These are phyloP conservation scores for Anabacerthia variegaticeps DNA, from an alignment of 2,797 vertebrate genomes.

Conservation along the genomic window DNA sequence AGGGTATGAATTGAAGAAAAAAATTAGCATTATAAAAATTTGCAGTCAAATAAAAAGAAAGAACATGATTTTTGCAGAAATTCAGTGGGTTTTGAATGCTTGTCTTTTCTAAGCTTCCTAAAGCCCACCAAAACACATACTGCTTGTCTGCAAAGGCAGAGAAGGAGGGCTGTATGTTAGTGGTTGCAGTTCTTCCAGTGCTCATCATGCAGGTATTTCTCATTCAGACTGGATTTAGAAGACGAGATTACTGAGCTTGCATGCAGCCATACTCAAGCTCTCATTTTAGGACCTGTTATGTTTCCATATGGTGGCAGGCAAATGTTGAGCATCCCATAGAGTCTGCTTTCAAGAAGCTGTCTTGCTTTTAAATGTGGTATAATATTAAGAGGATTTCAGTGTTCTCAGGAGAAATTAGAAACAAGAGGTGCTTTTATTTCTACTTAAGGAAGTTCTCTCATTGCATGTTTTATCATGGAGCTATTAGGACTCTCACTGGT, in stretches of 20 bases:
- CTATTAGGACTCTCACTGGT: not conserved
- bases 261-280: not conserved
- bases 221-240: not conserved
- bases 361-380: not conserved
- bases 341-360: not conserved
- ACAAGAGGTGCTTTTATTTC: not conserved
- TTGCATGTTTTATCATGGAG: not conserved
- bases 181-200: not conserved
- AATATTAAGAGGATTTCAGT: not conserved
- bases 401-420: not conserved
- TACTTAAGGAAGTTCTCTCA: not conserved
- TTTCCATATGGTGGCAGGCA: not conserved
- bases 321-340: not conserved
- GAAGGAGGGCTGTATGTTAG: rapidly evolving
- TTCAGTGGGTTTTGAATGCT: not conserved
- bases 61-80: not conserved
- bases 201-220: not conserved
- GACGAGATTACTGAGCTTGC: not conserved
- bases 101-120: not conserved
- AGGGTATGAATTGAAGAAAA: not conserved
- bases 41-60: not conserved
- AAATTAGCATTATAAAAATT: not conserved
- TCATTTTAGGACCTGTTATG: not conserved
- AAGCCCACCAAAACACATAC: not conserved
- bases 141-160: not conserved